These are phyloP conservation scores for Stomorhina lunata DNA, from an alignment of 2,888 invertebrate genomes.

Conservation along the genomic window DNA sequence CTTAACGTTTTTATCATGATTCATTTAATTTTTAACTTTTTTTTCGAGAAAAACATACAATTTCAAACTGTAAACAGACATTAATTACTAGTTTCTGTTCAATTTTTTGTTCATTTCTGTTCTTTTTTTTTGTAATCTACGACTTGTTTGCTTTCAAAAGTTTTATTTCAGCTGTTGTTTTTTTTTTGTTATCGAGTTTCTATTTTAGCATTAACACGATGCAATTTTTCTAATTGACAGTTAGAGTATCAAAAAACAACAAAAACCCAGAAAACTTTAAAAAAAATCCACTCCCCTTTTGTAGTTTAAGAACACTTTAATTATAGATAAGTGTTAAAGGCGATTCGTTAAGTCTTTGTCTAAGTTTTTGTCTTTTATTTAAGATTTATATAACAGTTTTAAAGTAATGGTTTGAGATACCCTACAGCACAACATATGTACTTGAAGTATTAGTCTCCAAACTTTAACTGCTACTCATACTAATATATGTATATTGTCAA, in stretches of 20 bases:
- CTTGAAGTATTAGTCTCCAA: no score
- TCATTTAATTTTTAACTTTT: no score
- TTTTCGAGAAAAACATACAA: no score
- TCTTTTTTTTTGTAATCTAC: no score
- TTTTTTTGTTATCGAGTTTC: neutral
- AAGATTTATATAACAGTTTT: neutral
- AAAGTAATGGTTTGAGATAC: no score
- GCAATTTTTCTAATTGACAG: constrained; percentile 7
- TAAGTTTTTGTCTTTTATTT: no score
- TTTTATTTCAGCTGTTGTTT: neutral
- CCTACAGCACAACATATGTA: no score
- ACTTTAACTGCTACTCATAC: no score
- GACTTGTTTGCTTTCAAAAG: no score
- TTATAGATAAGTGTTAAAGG: neutral
- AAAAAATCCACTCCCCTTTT: constrained; percentile 17
- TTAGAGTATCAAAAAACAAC: neutral
- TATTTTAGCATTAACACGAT: neutral
- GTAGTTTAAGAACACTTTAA: constrained; percentile 16
- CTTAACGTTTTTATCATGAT: neutral
- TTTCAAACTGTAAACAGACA: neutral
- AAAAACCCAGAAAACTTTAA: neutral
- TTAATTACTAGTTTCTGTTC: neutral
- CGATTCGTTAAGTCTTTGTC: neutral
- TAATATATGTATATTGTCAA: no score
- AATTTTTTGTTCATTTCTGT: neutral